Conservation (phyloP, 1,140 invertebrate species). For the Ips nitidus region DNA sequence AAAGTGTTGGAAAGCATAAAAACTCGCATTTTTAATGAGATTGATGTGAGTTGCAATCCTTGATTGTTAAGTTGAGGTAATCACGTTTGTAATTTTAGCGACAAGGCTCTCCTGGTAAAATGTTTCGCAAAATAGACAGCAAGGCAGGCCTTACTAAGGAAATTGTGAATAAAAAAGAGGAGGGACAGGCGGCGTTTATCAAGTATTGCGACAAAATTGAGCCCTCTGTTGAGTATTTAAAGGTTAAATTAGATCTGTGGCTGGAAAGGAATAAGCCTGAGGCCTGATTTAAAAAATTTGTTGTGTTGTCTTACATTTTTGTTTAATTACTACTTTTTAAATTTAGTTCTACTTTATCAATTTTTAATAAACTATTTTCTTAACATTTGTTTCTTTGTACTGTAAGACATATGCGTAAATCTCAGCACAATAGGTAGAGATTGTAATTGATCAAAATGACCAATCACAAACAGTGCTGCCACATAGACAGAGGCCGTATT, state of each 20-base stretch:
- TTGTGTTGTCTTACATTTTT: too few species aligned
- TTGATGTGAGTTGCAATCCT: background rate
- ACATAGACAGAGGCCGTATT: too few species aligned
- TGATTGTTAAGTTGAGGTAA: background rate
- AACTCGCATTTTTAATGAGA: constrained; percentile 21
- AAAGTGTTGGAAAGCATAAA: constrained; percentile 37
- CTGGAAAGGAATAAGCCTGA: background rate
- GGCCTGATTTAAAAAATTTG: too few species aligned
- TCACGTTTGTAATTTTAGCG: constrained; percentile 27
- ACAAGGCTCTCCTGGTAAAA: constrained; percentile 36
- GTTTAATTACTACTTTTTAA: too few species aligned
- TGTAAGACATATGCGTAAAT: too few species aligned
- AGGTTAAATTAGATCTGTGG: constrained; percentile 9
- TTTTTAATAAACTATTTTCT: too few species aligned
- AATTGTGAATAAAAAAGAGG: constrained; percentile 21
- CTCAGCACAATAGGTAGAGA: too few species aligned
- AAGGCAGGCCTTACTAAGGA: background rate
- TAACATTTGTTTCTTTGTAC: too few species aligned
- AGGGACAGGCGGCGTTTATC: constrained; percentile 33
- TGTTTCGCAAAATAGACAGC: constrained; percentile 32
- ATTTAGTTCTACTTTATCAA: too few species aligned
- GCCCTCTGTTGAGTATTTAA: constrained; percentile 32
- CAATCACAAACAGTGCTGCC: too few species aligned
- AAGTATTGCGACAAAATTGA: constrained; percentile 38
- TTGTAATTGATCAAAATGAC: too few species aligned